phyloP scores from a whole-genome alignment of 2,797 vertebrate genomes.

The Numenius phaeopus region DNA sequence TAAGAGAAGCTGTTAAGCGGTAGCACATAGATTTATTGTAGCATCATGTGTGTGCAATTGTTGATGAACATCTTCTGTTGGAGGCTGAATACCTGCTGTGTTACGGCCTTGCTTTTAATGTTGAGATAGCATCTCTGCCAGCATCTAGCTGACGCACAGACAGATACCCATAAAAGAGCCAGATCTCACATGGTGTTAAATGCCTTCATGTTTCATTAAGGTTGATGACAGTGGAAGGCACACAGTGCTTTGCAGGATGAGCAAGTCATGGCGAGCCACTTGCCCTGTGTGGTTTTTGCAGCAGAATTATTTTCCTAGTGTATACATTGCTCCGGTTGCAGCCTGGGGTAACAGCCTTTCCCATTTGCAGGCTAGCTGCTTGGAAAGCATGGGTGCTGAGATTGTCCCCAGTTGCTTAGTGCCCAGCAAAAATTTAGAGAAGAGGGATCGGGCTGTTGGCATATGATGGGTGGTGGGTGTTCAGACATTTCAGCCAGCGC shows the following conservation, averaged over 20 bases:
- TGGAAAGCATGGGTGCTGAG: not conserved
- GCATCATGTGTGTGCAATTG: constrained; percentile 63
- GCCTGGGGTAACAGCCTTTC: not conserved
- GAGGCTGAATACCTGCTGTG: constrained; percentile 69
- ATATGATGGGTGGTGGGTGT: not conserved
- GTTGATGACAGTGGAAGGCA: constrained; percentile 49
- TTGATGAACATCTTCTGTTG: constrained; percentile 69
- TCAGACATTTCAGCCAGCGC: not conserved
- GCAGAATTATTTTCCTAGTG: constrained; percentile 13
- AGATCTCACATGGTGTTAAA: constrained; percentile 51
- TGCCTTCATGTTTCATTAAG: constrained; percentile 70
- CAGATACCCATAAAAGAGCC: constrained; percentile 51
- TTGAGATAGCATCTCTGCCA: constrained; percentile 58
- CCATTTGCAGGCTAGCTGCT: not conserved
- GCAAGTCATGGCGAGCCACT: not conserved
- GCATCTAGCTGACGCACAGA: constrained; percentile 1
- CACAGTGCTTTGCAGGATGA: constrained; percentile 9
- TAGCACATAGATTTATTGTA: constrained; percentile 67
- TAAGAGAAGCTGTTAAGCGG: constrained; percentile 66
- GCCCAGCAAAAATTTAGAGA: not conserved
- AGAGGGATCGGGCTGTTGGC: not conserved
- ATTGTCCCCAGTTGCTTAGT: not conserved
- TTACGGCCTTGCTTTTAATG: constrained; percentile 64
- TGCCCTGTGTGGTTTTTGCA: constrained; percentile 4
- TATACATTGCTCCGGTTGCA: not conserved